Evolutionary conservation across 2,797 vertebrate genomes (phyloP).

Genomic region (Threskiornis aethiopicus): DNA sequence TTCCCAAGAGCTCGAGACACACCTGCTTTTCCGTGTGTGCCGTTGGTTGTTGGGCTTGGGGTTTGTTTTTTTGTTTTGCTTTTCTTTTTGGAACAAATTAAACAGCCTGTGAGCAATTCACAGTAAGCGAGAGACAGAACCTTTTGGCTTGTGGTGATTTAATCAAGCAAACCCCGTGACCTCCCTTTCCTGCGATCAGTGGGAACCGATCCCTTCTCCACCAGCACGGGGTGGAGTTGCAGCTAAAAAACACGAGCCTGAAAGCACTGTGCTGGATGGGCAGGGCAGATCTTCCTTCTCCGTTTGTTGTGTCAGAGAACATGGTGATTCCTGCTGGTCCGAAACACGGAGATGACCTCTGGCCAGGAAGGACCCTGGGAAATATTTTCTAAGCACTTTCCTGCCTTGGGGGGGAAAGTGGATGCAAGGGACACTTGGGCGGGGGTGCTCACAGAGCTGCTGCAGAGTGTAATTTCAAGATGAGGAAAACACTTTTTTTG

Average conservation of each 20-base stretch:
- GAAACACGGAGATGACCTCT: constrained; percentile 1
- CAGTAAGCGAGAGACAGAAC: background rate
- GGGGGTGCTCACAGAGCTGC: background rate
- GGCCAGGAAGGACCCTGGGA: constrained; percentile 63
- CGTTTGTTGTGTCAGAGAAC: constrained; percentile 31
- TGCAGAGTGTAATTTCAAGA: background rate
- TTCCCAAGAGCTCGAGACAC: background rate
- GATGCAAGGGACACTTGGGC: background rate
- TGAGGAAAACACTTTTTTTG: background rate
- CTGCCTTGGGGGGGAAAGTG: constrained; percentile 30
- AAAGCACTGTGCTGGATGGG: background rate
- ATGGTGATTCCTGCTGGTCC: background rate
- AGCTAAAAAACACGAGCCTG: constrained; percentile 4
- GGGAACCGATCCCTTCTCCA: constrained; percentile 35
- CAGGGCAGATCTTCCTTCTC: constrained; percentile 50
- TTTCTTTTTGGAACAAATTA: background rate
- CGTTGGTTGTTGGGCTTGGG: background rate
- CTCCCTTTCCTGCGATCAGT: constrained; percentile 50
- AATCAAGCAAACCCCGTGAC: constrained; percentile 55
- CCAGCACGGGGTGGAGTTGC: constrained; percentile 3
- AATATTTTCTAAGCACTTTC: constrained; percentile 67
- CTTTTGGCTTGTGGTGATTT: background rate
- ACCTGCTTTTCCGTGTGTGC: background rate
- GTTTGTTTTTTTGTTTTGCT: background rate
- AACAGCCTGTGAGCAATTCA: background rate